Percentiles rank a stretch among this genome's conserved stretches.
Evolutionary conservation across 2,797 vertebrate species (phyloP).

Genomic region (Hemitrygon akajei): DNA sequence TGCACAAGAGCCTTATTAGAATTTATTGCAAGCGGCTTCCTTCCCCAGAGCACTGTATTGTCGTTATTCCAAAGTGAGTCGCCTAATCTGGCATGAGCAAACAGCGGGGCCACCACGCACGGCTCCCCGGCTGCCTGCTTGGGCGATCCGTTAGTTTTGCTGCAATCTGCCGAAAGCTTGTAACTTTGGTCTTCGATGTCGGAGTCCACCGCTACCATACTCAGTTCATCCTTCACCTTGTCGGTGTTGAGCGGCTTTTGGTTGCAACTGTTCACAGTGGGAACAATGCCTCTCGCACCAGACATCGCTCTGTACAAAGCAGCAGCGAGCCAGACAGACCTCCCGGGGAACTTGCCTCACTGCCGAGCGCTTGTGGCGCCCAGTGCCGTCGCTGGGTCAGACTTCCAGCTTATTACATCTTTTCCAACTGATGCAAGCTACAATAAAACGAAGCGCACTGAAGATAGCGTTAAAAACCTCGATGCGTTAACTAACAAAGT

Average conservation of each 20-base stretch:
- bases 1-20: constrained; percentile 83
- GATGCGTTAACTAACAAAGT: no score
- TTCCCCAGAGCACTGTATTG: constrained; percentile 88
- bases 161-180: constrained; percentile 91
- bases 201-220: constrained; percentile 96
- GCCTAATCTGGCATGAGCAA: constrained; percentile 87
- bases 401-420: not conserved
- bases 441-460: not conserved
- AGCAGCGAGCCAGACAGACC: constrained; percentile 44
- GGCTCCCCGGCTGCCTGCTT: constrained; percentile 90
- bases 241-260: constrained; percentile 86
- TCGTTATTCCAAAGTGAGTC: constrained; percentile 96
- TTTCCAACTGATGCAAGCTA: not conserved
- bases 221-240: constrained; percentile 64
- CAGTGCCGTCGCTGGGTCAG: not conserved
- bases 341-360: not conserved
- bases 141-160: constrained; percentile 88
- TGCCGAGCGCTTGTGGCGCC: not conserved
- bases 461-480: not conserved
- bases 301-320: constrained; percentile 58
- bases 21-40: constrained; percentile 69
- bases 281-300: constrained; percentile 88
- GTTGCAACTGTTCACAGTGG: constrained; percentile 82
- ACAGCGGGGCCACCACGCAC: constrained; percentile 90
- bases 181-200: constrained; percentile 95